A percentile compares a stretch with the other conserved stretches of the same genome.
Evolutionary conservation across 2,888 invertebrate genomes (phyloP).

Genomic region (Apomyelois bistriatella): DNA sequence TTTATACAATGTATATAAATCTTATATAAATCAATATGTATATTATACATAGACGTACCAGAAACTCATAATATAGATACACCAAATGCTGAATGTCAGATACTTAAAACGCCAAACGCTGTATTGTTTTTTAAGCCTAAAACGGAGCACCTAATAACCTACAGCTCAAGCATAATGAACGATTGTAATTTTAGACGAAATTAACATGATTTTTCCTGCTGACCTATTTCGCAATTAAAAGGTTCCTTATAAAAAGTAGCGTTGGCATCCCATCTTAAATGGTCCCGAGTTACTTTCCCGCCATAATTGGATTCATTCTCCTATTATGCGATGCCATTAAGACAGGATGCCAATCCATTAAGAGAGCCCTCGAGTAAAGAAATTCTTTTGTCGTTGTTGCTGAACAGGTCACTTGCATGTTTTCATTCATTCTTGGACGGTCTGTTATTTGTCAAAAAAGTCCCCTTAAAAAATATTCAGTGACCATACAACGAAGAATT

Average conservation of each 20-base stretch:
- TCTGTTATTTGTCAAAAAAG: too few relatives aligned
- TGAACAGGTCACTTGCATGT: neutral
- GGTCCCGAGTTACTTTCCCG: slow-evolving; percentile 5
- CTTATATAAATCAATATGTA: too few relatives aligned
- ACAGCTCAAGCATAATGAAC: too few relatives aligned
- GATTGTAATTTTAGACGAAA: neutral
- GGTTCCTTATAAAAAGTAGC: neutral
- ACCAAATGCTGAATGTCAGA: too few relatives aligned
- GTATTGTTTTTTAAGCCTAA: too few relatives aligned
- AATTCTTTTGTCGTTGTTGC: neutral
- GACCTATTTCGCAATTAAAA: neutral
- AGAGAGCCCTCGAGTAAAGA: neutral
- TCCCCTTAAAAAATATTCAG: too few relatives aligned
- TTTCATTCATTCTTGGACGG: neutral
- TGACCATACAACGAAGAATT: too few relatives aligned
- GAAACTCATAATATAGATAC: too few relatives aligned
- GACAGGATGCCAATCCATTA: slow-evolving; percentile 19
- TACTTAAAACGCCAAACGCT: too few relatives aligned
- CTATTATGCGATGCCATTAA: slow-evolving; percentile 17
- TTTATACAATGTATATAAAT: too few relatives aligned
- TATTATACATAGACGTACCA: too few relatives aligned
- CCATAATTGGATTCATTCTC: slow-evolving; percentile 21
- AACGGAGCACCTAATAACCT: too few relatives aligned
- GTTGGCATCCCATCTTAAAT: slow-evolving; percentile 2
- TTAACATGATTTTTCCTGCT: neutral